These are phyloP conservation scores for Poecilobothrus nobilitatus DNA, from an alignment of 2,888 invertebrate genomes.

Conservation along the genomic window DNA sequence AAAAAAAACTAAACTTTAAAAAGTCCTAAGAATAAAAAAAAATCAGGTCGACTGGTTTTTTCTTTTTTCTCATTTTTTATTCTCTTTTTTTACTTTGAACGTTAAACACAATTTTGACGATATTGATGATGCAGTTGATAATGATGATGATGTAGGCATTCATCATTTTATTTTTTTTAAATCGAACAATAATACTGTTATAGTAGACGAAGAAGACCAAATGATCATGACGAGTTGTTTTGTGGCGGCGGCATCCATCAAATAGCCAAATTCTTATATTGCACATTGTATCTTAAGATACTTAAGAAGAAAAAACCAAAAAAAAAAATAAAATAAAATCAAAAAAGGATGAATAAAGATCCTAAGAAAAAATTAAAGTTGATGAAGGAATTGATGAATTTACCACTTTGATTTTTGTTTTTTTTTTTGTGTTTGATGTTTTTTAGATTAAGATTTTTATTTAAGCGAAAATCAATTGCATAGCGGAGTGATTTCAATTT, in stretches of 20 bases:
- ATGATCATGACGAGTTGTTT: neutral
- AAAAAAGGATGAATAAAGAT: neutral
- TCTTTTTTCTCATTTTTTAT: too few species aligned
- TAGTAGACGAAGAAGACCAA: neutral
- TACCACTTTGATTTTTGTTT: neutral
- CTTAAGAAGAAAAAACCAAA: neutral
- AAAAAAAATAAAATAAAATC: too few species aligned
- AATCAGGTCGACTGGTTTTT: neutral
- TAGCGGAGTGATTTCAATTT: neutral
- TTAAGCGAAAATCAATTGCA: neutral
- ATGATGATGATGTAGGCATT: neutral
- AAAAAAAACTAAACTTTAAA: neutral
- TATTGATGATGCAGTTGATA: neutral
- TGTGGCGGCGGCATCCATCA: neutral
- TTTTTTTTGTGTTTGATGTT: too few species aligned
- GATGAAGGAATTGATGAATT: neutral
- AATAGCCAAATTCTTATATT: neutral
- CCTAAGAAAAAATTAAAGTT: too few species aligned
- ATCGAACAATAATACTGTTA: neutral
- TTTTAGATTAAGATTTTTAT: too few species aligned
- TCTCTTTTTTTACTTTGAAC: neutral
- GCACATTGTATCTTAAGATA: neutral
- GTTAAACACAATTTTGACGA: neutral
- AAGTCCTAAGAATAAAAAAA: neutral
- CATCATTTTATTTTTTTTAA: neutral